A percentile compares a stretch with the other conserved stretches of the same genome.
phyloP scores from a whole-genome alignment of 1,140 invertebrate species.

The Paracyclopina nana region DNA sequence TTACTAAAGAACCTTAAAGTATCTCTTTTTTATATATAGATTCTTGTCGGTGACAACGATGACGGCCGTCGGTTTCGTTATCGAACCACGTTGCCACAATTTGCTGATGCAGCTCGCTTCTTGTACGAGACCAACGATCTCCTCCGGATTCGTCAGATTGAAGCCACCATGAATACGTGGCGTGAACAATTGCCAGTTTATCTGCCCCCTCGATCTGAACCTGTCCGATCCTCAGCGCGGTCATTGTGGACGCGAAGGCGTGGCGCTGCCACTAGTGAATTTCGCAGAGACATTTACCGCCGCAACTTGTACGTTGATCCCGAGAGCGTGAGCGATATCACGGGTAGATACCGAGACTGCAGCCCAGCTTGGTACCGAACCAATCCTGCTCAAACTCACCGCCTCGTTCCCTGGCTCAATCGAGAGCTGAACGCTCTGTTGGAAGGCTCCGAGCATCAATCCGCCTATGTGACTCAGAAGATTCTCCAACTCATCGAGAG shows the following conservation, averaged over 20 bases:
- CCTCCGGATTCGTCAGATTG: too few relatives aligned
- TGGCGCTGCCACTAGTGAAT: constrained; percentile 25
- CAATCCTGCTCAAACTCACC: constrained; percentile 52
- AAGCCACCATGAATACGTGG: too few relatives aligned
- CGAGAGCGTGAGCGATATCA: constrained; percentile 34
- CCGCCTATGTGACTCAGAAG: constrained; percentile 39
- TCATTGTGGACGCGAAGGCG: constrained; percentile 17
- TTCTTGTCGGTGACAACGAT: too few relatives aligned
- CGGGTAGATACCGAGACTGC: constrained; percentile 43
- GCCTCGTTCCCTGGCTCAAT: constrained; percentile 67
- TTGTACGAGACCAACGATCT: too few relatives aligned
- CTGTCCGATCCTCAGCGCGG: not conserved
- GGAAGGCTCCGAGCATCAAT: constrained; percentile 27
- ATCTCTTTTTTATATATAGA: too few relatives aligned
- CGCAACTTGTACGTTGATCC: constrained; percentile 48
- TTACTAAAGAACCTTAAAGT: too few relatives aligned
- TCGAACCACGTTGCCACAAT: too few relatives aligned
- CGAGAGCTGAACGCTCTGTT: constrained; percentile 40
- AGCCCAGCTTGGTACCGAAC: constrained; percentile 49
- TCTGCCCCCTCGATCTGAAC: constrained; percentile 14
- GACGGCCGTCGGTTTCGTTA: too few relatives aligned
- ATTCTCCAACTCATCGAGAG: constrained; percentile 45
- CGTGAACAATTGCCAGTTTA: constrained; percentile 15
- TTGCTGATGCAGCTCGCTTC: too few relatives aligned
- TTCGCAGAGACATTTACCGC: constrained; percentile 50